These are phyloP conservation scores for Acleris literana DNA, from an alignment of 2,888 invertebrate genomes.

Conservation along the genomic window DNA sequence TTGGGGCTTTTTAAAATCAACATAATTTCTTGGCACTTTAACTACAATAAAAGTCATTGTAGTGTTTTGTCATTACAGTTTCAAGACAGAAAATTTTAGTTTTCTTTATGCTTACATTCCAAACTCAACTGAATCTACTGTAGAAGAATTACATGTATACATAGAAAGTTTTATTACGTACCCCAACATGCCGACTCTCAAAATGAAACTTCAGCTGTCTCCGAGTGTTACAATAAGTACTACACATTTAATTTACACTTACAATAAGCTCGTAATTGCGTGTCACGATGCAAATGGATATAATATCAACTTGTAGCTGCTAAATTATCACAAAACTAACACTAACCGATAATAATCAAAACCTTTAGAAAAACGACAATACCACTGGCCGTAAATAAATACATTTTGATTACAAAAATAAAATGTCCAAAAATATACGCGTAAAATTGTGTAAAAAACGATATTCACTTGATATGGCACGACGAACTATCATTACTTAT, in stretches of 20 bases:
- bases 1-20: conserved; percentile 16
- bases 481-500: conserved; percentile 20
- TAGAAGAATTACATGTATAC: too few relatives aligned
- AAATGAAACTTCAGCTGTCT: not conserved
- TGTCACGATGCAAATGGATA: conserved; percentile 1
- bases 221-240: not conserved
- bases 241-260: conserved; percentile 12
- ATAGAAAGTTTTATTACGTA: too few relatives aligned
- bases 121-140: too few relatives aligned
- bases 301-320: not conserved
- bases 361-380: not conserved
- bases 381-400: too few relatives aligned
- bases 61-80: not conserved
- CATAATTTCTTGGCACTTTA: not conserved
- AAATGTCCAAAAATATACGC: conserved; percentile 16
- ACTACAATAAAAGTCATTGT: not conserved
- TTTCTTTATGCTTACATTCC: not conserved
- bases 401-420: conserved; percentile 11
- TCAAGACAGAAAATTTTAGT: too few relatives aligned
- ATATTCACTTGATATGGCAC: conserved; percentile 37
- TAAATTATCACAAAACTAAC: conserved; percentile 24
- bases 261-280: conserved; percentile 34
- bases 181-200: not conserved
- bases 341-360: conserved; percentile 1
- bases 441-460: conserved; percentile 19